Percentiles rank a stretch among this genome's conserved stretches.
These are phyloP conservation scores for Torymus texanus DNA, from an alignment of 2,888 invertebrate species.

Conservation along the genomic window DNA sequence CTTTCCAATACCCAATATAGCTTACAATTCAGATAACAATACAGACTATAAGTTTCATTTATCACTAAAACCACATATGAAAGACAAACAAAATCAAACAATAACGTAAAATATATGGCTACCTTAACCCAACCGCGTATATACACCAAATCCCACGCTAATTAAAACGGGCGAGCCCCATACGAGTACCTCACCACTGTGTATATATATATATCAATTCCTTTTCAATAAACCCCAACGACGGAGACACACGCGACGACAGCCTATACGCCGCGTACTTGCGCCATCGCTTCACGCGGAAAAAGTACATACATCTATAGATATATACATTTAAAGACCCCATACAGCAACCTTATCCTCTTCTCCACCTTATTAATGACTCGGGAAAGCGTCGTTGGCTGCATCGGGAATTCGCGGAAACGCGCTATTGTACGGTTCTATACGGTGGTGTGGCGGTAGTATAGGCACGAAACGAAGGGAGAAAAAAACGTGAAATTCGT, in stretches of 20 bases:
- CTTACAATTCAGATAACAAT: neutral
- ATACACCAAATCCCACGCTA: conserved; percentile 30
- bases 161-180: conserved; percentile 18
- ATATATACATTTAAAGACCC: neutral
- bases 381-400: neutral
- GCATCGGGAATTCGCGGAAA: conserved; percentile 39
- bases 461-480: neutral
- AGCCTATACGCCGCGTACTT: neutral
- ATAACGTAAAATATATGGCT: conserved; percentile 7
- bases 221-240: neutral
- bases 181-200: too few species aligned
- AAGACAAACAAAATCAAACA: neutral
- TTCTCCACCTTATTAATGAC: conserved; percentile 44
- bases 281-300: conserved; percentile 1
- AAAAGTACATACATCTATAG: neutral
- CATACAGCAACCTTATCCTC: conserved; percentile 4
- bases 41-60: too few species aligned
- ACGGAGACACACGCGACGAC: conserved; percentile 1
- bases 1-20: too few species aligned
- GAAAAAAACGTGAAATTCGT: conserved; percentile 52
- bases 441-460: neutral
- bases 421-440: neutral
- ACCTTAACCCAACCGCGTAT: too few species aligned
- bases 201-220: neutral
- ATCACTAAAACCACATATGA: too few species aligned